Base-by-base conservation (phyloP, 2,113 vertebrate genomes). In the Archocentrus centrarchus region DNA sequence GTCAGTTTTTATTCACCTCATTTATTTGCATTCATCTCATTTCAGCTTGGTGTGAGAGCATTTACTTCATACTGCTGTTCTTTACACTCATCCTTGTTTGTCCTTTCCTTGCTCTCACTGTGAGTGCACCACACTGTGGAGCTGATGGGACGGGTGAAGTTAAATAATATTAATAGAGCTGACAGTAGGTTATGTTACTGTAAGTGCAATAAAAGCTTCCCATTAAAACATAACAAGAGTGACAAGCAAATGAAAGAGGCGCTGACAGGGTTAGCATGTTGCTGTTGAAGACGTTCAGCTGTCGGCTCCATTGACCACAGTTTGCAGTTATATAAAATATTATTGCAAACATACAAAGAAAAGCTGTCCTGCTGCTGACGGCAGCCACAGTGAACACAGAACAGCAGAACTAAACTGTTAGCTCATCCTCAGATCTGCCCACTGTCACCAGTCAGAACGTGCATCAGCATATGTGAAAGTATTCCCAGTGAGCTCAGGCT, bases 241-340 rank as follows among this genome's bases (percentile, higher is more conserved):
- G 13, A 41, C 8, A 53, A 53, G 58, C 9, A 0, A 13, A 18
- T 11, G 17, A 8, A 6, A 20, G 17, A n/a, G 66, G 32, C 18
- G 47, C 47, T 50, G 47, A 73, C 6, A 50, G 44, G 50, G 50
- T 30, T 20, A 32, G 22, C 24, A 0, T 20, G 66, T n/a, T 53
- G 44, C 20, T 14, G 66, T 18, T 47, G 44, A 70, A 50, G 44
- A 44, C 32, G 44, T 47, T 73, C 44, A 13, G 44, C 17, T 70
- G 44, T 70, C 66, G 20, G 11, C 66, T 73, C 2, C 44, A 15
- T 47, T 5, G 66, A 53, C 66, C 47, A 0, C 27, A 53, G 66
- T 73, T 27, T 32, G 66, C 17, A 30, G 3, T 53, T 70, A 50
- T 53, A 24, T 53, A 17, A 13, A 73, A 73, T 14, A 53, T 50